Evolutionary conservation across 1,140 invertebrate genomes (phyloP).

Genomic region (Manduca sexta): DNA sequence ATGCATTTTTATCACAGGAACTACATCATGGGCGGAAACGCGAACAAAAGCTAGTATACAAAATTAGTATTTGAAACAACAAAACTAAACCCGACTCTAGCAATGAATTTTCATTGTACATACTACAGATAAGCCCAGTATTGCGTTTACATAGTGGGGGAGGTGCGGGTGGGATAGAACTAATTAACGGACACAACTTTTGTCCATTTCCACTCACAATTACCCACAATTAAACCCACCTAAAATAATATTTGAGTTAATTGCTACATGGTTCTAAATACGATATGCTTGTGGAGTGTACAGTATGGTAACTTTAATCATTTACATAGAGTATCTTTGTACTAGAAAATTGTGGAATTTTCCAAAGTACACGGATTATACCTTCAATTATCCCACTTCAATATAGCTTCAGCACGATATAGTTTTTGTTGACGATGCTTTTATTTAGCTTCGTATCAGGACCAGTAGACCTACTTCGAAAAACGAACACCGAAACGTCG

Average conservation of each 20-base stretch:
- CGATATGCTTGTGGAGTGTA: background rate
- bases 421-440: too few species aligned
- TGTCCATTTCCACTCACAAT: conserved; percentile 5
- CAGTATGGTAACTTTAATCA: background rate
- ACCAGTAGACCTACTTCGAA: too few species aligned
- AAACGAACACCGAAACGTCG: too few species aligned
- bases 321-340: background rate
- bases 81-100: too few species aligned
- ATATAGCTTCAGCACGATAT: too few species aligned
- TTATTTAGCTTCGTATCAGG: too few species aligned
- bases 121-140: background rate
- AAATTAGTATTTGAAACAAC: too few species aligned
- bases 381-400: too few species aligned
- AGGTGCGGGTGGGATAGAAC: background rate
- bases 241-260: conserved; percentile 15
- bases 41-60: too few species aligned
- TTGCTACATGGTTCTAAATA: conserved; percentile 11
- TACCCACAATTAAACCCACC: conserved; percentile 10
- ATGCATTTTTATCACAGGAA: too few species aligned
- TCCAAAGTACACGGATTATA: too few species aligned
- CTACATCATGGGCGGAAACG: too few species aligned
- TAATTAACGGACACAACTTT: background rate
- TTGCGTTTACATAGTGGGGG: background rate
- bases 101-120: background rate
- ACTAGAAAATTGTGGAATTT: background rate